A percentile compares a stretch with the other conserved stretches of the same genome.
These are phyloP conservation scores for Martes martes DNA, from an alignment of 2,113 vertebrate species.

Conservation along the genomic window DNA sequence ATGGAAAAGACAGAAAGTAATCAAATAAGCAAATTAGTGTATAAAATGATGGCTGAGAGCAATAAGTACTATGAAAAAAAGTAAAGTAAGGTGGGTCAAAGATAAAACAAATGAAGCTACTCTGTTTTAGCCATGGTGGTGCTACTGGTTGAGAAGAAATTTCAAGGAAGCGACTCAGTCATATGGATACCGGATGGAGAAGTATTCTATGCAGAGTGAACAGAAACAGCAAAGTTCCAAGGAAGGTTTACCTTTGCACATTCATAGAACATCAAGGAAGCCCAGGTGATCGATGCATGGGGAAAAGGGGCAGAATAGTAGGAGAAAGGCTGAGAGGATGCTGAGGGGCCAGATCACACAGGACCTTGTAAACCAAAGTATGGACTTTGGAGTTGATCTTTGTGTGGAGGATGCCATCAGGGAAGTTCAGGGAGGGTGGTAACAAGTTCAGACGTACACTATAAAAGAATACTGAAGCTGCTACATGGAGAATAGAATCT, in stretches of 20 bases:
- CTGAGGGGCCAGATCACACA: background rate
- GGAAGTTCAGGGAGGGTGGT: background rate
- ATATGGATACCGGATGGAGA: background rate
- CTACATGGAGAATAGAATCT: background rate
- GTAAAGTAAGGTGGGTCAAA: background rate
- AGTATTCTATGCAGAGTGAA: background rate
- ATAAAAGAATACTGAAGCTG: background rate
- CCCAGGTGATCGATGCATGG: background rate
- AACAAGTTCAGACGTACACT: background rate
- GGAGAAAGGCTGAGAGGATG: background rate
- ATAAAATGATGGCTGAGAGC: background rate
- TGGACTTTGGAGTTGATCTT: background rate
- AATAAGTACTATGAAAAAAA: background rate
- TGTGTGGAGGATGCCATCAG: background rate
- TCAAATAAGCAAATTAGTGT: background rate
- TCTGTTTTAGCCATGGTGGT: background rate
- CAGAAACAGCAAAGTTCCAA: background rate
- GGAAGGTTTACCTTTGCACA: fast-evolving
- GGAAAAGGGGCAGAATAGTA: background rate
- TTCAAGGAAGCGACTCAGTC: background rate
- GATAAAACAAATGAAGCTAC: background rate
- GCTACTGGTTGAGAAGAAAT: background rate
- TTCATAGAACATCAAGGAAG: background rate
- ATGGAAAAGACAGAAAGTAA: background rate
- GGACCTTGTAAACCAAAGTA: background rate